Base-by-base conservation (phyloP, 2,113 vertebrate genomes). In the Tachysurus fulvidraco region DNA sequence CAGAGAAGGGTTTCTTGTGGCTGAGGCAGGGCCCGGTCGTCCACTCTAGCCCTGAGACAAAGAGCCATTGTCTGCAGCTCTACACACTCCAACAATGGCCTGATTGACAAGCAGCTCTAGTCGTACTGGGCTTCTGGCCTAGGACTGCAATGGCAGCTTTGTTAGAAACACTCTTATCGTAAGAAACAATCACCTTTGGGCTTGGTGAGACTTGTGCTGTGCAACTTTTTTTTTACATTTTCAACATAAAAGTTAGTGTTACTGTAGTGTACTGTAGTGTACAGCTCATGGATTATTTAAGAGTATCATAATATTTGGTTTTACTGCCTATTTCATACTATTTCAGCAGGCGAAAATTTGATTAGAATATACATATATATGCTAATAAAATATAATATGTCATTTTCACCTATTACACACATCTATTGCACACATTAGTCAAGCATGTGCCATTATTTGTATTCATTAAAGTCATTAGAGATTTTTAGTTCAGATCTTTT, bases 61-160 rank as follows among this genome's bases (percentile, higher is more conserved):
- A 91, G 88, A 90, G 76, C 86, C 90, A 90, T 92, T 92, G 92
- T 92, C 83, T 89, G 77, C 52, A 36, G 86, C 86, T 83, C 88
- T 87, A 86, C 91, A 87, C 88, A 91, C 86, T 89, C 89, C 89
- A 87, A 92, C 90, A 91, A 91, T 89, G 81, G 91, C 44, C 87
- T 92, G 91, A 93, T 91, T 93, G 92, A 92, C 92, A 92, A 90
- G 89, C 78, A 83, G 87, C 87, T 88, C 84, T 86, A 82, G 88
- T 85, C 84, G 65, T 84, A 89, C 64, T 84, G 81, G 88, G 74
- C 89, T 88, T 28, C 86, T 89, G 81, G 83, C 65, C 84, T 88
- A 88, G 92, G 89, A 85, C 87, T 74, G 93, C 92, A 94, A 93
- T 92, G 91, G 92, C 81, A 88, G 91, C 94, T 95, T 95, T 95